Percentiles rank a stretch among this genome's conserved stretches.
Evolutionary conservation across 2,888 invertebrate species (phyloP).

Genomic region (Odiellus spinosus): DNA sequence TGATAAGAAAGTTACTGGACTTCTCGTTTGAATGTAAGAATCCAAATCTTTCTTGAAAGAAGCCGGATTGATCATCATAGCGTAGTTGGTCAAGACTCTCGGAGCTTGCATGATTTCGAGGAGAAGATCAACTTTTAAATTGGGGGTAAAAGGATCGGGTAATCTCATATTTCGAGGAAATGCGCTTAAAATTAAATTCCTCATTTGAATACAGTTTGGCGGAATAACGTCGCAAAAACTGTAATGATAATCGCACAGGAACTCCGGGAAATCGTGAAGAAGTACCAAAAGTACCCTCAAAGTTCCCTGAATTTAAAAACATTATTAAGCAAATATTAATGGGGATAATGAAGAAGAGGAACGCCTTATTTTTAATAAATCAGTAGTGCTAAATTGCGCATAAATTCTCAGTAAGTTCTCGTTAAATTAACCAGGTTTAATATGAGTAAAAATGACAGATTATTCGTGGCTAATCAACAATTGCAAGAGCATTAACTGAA

Average conservation of each 20-base stretch:
- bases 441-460: too few relatives aligned
- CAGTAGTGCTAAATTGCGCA: too few relatives aligned
- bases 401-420: too few relatives aligned
- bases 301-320: constrained; percentile 42
- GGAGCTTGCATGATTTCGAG: constrained; percentile 77
- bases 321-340: constrained; percentile 15
- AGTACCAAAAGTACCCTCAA: constrained; percentile 83
- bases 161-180: constrained; percentile 95
- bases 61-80: constrained; percentile 65
- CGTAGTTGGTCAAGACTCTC: constrained; percentile 72
- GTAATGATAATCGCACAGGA: constrained; percentile 97
- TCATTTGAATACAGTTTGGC: constrained; percentile 95
- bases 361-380: too few relatives aligned
- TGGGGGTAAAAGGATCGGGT: constrained; percentile 97
- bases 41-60: constrained; percentile 92
- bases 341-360: too few relatives aligned
- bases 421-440: too few relatives aligned
- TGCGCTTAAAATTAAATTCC: constrained; percentile 92
- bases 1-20: constrained; percentile 87
- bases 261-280: constrained; percentile 97
- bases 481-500: too few relatives aligned
- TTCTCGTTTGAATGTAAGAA: constrained; percentile 80
- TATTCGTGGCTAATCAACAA: too few relatives aligned
- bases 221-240: constrained; percentile 98
- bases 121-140: constrained; percentile 80